phyloP scores from a whole-genome alignment of 2,113 vertebrate species.

The Paralichthys olivaceus region DNA sequence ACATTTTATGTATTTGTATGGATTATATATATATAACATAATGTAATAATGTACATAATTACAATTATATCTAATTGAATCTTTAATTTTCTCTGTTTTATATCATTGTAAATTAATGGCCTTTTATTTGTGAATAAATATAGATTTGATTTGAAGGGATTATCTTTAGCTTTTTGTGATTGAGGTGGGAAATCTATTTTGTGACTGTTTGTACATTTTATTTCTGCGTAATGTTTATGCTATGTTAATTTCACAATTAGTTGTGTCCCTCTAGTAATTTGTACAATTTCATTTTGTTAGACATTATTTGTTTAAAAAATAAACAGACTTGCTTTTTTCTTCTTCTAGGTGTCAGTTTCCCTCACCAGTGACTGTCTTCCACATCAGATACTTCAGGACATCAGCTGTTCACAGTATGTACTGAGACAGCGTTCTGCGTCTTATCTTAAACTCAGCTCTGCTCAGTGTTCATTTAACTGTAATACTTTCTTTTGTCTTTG shows the following conservation, averaged over 20 bases:
- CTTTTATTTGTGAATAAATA: too few relatives aligned
- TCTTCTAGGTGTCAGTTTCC: conserved; percentile 78
- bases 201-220: too few relatives aligned
- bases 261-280: not conserved
- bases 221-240: too few relatives aligned
- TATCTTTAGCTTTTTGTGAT: too few relatives aligned
- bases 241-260: too few relatives aligned
- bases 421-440: not conserved
- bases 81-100: not conserved
- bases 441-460: not conserved
- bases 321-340: not conserved
- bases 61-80: too few relatives aligned
- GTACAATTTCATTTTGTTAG: not conserved
- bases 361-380: conserved; percentile 76
- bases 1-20: too few relatives aligned
- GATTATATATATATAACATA: too few relatives aligned
- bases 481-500: conserved; percentile 14
- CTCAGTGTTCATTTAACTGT: not conserved
- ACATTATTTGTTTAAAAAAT: not conserved
- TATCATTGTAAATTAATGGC: not conserved
- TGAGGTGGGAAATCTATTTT: too few relatives aligned
- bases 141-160: too few relatives aligned
- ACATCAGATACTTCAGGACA: conserved; percentile 89
- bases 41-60: too few relatives aligned
- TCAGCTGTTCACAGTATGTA: conserved; percentile 87